Conservation (phyloP, 2,888 invertebrate species). For the Pantelozetes paolii region DNA sequence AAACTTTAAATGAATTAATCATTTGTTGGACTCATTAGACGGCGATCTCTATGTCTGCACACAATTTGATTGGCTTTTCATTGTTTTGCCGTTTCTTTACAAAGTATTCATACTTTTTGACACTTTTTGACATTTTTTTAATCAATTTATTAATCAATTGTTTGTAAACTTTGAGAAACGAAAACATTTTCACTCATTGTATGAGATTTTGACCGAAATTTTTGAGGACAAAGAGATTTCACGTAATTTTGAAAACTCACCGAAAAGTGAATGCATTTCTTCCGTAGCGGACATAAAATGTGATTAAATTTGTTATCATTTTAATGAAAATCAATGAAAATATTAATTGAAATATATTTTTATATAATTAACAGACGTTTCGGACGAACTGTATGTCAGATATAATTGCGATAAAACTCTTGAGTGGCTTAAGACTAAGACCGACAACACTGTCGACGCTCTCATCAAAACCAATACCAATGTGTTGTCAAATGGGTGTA, state of each 20-base stretch:
- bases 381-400: constrained; percentile 24
- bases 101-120: constrained; percentile 18
- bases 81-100: constrained; percentile 29
- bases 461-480: constrained; percentile 1
- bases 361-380: neutral
- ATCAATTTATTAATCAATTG: neutral
- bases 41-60: constrained; percentile 32
- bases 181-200: neutral
- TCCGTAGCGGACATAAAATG: constrained; percentile 38
- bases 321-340: neutral
- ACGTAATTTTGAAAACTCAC: neutral
- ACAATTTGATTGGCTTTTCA: constrained; percentile 31
- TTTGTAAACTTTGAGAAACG: constrained; percentile 20
- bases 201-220: constrained; percentile 31
- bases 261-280: neutral
- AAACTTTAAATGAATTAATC: neutral
- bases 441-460: constrained; percentile 23
- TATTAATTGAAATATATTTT: neutral
- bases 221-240: constrained; percentile 13
- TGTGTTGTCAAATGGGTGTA: neutral
- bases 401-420: constrained; percentile 20
- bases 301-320: neutral
- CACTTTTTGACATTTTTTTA: neutral
- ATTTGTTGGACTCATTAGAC: neutral
- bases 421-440: constrained; percentile 27